Percentiles rank a stretch among this genome's conserved stretches.
phyloP scores from a whole-genome alignment of 2,113 vertebrate species.

The Lepus timidus region DNA sequence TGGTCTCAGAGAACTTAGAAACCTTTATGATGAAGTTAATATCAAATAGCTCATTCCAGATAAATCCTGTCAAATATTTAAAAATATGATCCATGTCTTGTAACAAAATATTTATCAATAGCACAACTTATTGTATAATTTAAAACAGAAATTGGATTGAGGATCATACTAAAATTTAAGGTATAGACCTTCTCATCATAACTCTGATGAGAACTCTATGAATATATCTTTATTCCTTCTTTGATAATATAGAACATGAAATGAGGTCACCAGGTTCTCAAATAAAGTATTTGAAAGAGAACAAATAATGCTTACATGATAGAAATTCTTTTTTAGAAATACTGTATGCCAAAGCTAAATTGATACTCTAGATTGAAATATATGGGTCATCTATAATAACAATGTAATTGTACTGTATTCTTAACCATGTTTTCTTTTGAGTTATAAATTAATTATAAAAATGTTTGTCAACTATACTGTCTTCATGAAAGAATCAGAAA shows the following conservation, averaged over 20 bases:
- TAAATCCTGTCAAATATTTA: background rate
- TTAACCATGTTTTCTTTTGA: conserved; percentile 3
- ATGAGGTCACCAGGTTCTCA: accelerated
- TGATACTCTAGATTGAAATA: background rate
- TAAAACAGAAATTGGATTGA: background rate
- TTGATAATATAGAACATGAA: background rate
- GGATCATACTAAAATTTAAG: background rate
- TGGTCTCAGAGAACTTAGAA: background rate
- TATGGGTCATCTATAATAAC: background rate
- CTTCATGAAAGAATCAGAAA: conserved; percentile 7
- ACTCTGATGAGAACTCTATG: background rate
- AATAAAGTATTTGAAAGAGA: background rate
- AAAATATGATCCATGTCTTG: background rate
- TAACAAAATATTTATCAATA: background rate
- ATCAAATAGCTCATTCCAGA: background rate
- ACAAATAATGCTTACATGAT: background rate
- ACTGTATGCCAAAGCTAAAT: background rate
- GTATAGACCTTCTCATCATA: background rate
- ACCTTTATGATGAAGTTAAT: background rate
- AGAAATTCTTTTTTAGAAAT: background rate
- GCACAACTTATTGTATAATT: background rate
- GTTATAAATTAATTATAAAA: conserved; percentile 50
- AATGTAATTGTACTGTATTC: background rate
- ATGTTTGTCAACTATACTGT: conserved; percentile 45
- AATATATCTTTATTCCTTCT: background rate